These are phyloP conservation scores for Drosophila parthenogenetica DNA, from an alignment of 2,888 invertebrate species.

Conservation along the genomic window DNA sequence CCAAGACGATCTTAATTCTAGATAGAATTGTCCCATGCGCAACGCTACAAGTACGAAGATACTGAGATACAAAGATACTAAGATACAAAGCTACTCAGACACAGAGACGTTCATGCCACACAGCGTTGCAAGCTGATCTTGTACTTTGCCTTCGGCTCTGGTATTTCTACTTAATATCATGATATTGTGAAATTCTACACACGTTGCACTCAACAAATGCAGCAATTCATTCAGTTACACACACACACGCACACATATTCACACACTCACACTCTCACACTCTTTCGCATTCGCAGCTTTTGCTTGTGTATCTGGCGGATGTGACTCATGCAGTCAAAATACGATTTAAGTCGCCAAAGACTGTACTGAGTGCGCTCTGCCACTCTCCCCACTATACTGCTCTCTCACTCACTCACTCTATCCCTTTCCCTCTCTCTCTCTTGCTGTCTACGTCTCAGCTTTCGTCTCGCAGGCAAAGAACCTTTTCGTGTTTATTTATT, in stretches of 20 bases:
- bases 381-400: not conserved
- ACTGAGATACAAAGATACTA: conserved; percentile 1
- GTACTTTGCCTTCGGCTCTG: conserved; percentile 14
- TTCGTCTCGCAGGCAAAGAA: conserved; percentile 22
- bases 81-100: not conserved
- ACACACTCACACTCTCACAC: conserved; percentile 26
- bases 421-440: not conserved
- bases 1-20: conserved; percentile 41
- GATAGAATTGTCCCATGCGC: conserved; percentile 44
- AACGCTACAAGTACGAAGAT: not conserved
- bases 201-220: conserved; percentile 58
- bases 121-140: conserved; percentile 50
- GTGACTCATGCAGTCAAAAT: conserved; percentile 67
- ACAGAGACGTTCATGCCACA: conserved; percentile 7
- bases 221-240: conserved; percentile 51
- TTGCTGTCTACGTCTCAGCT: conserved; percentile 4
- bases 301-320: conserved; percentile 58
- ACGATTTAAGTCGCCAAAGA: conserved; percentile 43
- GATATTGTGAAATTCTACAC: conserved; percentile 74
- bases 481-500: conserved; percentile 48
- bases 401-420: not conserved
- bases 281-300: conserved; percentile 1
- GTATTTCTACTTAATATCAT: conserved; percentile 32
- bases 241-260: conserved; percentile 18
- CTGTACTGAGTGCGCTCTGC: conserved; percentile 11